Conservation (phyloP, 2,888 invertebrate genomes). For the Thera obeliscata region DNA sequence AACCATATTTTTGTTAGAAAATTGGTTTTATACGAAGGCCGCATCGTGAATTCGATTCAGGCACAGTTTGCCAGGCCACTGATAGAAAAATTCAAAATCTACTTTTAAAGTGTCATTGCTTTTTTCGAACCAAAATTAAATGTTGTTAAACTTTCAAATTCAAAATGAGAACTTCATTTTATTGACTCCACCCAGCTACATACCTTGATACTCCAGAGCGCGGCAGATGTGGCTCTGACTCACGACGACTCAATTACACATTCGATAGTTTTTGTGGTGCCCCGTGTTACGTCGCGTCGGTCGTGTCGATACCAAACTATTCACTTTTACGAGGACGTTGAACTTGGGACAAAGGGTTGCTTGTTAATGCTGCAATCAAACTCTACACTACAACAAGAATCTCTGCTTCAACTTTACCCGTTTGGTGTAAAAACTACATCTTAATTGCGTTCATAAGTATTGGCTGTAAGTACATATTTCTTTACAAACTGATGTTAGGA, state of each 20-base stretch:
- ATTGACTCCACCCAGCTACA: conserved; percentile 33
- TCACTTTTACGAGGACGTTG: conserved; percentile 54
- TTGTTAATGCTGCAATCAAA: conserved; percentile 33
- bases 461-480: too few species aligned
- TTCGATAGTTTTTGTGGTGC: conserved; percentile 77
- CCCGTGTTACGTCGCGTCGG: conserved; percentile 50
- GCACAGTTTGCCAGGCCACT: too few species aligned
- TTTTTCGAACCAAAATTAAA: too few species aligned
- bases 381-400: background rate
- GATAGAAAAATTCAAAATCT: too few species aligned
- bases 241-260: conserved; percentile 83
- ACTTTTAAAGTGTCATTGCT: too few species aligned
- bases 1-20: too few species aligned
- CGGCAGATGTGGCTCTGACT: conserved; percentile 81
- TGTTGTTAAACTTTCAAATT: too few species aligned
- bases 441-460: background rate
- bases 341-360: conserved; percentile 48
- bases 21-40: too few species aligned
- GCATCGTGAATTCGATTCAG: too few species aligned
- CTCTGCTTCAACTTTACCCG: background rate
- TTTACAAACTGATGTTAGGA: too few species aligned
- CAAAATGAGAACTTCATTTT: background rate
- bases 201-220: conserved; percentile 58
- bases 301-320: conserved; percentile 59
- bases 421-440: background rate